These are phyloP conservation scores for Brachionus koreanus DNA, from an alignment of 1,140 invertebrate species.

Conservation along the genomic window DNA sequence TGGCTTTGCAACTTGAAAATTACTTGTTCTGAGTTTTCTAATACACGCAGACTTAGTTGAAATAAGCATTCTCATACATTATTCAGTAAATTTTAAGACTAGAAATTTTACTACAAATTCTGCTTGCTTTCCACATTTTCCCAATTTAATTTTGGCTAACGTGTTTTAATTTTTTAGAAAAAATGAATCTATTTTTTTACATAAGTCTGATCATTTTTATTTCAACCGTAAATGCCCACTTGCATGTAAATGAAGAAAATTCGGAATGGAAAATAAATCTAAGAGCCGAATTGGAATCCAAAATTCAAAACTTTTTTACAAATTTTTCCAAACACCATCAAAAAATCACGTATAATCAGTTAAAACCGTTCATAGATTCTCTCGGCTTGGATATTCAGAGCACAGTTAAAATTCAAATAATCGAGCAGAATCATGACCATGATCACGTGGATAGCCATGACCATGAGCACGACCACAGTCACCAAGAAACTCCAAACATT, in stretches of 20 bases:
- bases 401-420: not conserved
- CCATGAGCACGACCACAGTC: conserved; percentile 3
- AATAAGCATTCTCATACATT: not conserved
- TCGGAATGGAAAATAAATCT: not conserved
- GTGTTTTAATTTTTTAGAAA: not conserved
- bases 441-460: not conserved
- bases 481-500: not conserved
- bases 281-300: not conserved
- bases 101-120: not conserved
- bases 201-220: not conserved
- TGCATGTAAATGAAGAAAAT: not conserved
- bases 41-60: not conserved
- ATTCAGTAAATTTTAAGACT: not conserved
- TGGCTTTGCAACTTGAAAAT: not conserved
- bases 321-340: not conserved
- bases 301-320: not conserved
- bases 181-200: not conserved
- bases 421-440: not conserved
- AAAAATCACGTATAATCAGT: not conserved
- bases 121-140: conserved; percentile 16
- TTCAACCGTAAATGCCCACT: not conserved
- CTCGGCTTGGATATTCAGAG: not conserved
- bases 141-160: not conserved
- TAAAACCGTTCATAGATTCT: not conserved
- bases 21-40: not conserved